A percentile compares a stretch with the other conserved stretches of the same genome.
These are phyloP conservation scores for Apomyelois bistriatella DNA, from an alignment of 2,888 invertebrate species.

Conservation along the genomic window DNA sequence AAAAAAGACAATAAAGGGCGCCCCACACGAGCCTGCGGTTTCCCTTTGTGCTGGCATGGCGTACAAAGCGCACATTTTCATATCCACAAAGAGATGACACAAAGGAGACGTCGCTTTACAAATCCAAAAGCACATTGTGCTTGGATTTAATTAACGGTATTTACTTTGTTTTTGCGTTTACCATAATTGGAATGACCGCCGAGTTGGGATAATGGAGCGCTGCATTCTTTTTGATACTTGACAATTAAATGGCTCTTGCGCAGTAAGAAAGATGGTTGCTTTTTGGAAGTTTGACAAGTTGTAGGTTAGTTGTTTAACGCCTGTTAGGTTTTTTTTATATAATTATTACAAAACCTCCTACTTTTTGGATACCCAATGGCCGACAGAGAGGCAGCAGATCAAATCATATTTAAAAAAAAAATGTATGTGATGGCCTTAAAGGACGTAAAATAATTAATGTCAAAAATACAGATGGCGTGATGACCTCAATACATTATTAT, in stretches of 20 bases:
- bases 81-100: conserved; percentile 5
- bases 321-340: no score
- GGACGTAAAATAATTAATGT: no score
- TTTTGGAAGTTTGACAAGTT: no score
- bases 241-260: background rate
- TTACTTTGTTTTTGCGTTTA: background rate
- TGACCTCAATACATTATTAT: no score
- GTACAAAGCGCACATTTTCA: conserved; percentile 4
- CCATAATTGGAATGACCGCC: background rate
- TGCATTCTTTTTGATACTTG: background rate
- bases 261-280: no score
- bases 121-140: conserved; percentile 1
- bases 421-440: no score
- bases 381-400: no score
- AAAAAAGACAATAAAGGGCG: conserved; percentile 1
- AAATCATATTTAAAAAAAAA: no score
- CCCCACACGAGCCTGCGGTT: background rate
- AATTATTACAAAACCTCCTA: no score
- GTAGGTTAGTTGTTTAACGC: no score
- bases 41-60: background rate
- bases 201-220: background rate
- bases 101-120: background rate
- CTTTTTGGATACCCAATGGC: no score
- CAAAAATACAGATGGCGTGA: no score
- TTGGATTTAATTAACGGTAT: conserved; percentile 5